Base-by-base conservation (phyloP, 2,113 vertebrate genomes). In the Pycnonotus jocosus region DNA sequence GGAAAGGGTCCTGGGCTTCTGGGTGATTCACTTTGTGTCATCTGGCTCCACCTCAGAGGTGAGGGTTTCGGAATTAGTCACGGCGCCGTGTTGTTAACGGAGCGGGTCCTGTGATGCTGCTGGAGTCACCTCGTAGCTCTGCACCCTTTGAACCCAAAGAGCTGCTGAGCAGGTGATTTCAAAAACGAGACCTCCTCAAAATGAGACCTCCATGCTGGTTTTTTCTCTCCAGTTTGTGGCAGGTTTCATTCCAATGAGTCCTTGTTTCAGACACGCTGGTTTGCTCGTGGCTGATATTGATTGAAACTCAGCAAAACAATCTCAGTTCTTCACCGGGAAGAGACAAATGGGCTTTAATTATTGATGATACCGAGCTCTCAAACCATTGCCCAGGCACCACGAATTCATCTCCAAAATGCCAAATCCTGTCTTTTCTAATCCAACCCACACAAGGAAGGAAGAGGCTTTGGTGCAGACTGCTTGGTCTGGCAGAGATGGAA, bases 21-120 rank as follows among this genome's bases (percentile, higher is more conserved):
- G 84, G 56, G 65, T 82, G 81, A 77, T 92, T 93, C 78, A 53
- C 54, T 82, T 40, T 10, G 64, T 93, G 77, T 53, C 74, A 17
- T 40, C 47, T 72, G 89, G 61, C 78, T 82, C 31, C 50, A 15
- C 31, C 81, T 81, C 72, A 87, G 91, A 18, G 77, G 33, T 71
- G 91, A 88, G 65, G 72, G 92, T 96, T 96, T 96, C 66, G 0
- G 78, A 87, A 94, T 96, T 60, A 87, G 92, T 96, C 93, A 91
- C 30, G 17, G 70, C 13, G 47, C 56, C 31, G 6, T 2, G 62
- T 61, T 2, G 62, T 61, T 87, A 93, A 88, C 15, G 10, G 30
- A 50, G 48, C 5, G 0, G 27, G 33, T 45, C 2, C 1, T 3
- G 0, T 40, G 69, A 45, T 2, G 11, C 44, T 64, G 2, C 3